These are phyloP conservation scores for Tetrax tetrax DNA, from an alignment of 2,113 vertebrate species.

Conservation along the genomic window DNA sequence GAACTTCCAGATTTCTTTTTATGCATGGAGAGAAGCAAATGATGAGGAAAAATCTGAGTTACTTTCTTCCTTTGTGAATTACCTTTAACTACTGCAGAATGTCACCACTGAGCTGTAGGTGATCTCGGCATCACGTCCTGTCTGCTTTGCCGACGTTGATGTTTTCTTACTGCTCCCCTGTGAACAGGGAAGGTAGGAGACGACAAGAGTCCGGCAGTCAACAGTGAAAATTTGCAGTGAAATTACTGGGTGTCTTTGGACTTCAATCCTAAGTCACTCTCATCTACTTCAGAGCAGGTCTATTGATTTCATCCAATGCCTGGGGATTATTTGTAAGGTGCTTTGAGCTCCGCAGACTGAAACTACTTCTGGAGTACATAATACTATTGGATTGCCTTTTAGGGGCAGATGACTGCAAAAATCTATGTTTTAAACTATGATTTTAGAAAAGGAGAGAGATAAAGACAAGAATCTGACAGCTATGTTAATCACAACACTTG, in stretches of 20 bases:
- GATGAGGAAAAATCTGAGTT: accelerated
- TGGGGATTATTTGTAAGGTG: not conserved
- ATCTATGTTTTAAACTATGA: not conserved
- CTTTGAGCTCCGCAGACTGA: not conserved
- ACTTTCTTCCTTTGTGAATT: not conserved
- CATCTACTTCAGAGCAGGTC: not conserved
- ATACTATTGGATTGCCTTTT: not conserved
- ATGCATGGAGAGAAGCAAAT: not conserved
- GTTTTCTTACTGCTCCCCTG: not conserved
- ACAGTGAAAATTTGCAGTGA: not conserved
- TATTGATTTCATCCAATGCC: not conserved
- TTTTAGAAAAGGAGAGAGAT: not conserved
- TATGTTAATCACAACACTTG: not conserved
- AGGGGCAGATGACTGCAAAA: not conserved
- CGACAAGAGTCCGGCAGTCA: not conserved
- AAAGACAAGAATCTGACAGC: not conserved
- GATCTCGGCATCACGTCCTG: not conserved
- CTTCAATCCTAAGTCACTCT: not conserved
- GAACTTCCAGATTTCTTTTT: not conserved
- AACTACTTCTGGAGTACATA: not conserved
- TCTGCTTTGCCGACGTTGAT: not conserved
- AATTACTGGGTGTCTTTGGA: not conserved
- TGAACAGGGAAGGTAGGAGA: not conserved
- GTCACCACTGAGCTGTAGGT: not conserved
- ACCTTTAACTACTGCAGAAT: not conserved